phyloP scores from a whole-genome alignment of 2,888 invertebrate species.

The Pyrrhosoma nymphula region DNA sequence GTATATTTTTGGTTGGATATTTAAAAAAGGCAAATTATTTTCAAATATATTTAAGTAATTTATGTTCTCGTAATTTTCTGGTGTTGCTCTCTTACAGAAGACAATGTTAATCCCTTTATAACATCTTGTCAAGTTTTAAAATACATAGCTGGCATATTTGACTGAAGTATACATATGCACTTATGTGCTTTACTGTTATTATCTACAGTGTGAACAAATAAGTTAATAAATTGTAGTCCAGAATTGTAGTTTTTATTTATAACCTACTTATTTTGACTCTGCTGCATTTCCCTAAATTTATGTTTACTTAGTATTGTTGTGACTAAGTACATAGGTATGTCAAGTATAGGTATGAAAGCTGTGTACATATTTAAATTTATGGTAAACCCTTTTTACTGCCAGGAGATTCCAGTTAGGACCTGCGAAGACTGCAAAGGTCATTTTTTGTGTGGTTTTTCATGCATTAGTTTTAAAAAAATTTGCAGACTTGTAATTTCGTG shows the following conservation, averaged over 20 bases:
- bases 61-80: constrained; percentile 24
- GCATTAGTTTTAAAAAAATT: no score
- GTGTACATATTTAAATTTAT: no score
- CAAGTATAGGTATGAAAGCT: no score
- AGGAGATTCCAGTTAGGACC: no score
- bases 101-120: constrained; percentile 48
- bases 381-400: no score
- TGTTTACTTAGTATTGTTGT: no score
- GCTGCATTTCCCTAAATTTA: no score
- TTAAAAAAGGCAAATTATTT: constrained; percentile 37
- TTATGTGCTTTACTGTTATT: constrained; percentile 58
- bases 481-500: no score
- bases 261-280: not conserved
- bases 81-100: constrained; percentile 47
- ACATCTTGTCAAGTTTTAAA: not conserved
- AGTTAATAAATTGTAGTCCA: constrained; percentile 55
- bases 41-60: constrained; percentile 1
- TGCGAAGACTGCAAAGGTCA: no score
- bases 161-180: constrained; percentile 52
- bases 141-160: constrained; percentile 48
- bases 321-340: no score
- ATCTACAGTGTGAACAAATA: constrained; percentile 45
- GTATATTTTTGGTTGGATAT: constrained; percentile 8
- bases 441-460: not conserved
- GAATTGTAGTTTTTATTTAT: not conserved